These are phyloP conservation scores for Sitta europaea DNA, from an alignment of 2,113 vertebrate species.

Conservation along the genomic window DNA sequence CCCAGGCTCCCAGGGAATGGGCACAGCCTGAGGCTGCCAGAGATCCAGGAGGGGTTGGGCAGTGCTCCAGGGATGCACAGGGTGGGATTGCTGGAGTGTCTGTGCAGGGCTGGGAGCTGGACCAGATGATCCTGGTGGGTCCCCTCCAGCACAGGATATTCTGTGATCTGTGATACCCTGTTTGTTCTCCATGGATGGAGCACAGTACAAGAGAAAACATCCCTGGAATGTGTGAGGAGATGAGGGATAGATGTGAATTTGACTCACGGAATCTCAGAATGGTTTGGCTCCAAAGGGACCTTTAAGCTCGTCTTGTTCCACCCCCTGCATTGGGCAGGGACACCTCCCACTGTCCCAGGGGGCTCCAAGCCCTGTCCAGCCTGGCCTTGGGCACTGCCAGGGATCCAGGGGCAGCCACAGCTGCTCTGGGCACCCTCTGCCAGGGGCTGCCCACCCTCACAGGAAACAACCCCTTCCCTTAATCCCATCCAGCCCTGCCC, in stretches of 20 bases:
- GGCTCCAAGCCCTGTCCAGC: fast-evolving
- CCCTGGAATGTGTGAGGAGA: neutral
- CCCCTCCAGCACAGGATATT: neutral
- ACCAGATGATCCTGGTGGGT: fast-evolving
- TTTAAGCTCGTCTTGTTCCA: fast-evolving
- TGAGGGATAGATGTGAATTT: fast-evolving
- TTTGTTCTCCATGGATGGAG: fast-evolving
- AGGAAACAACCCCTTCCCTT: neutral
- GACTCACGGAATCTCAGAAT: neutral
- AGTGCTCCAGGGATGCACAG: neutral
- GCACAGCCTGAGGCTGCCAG: neutral
- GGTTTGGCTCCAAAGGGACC: neutral
- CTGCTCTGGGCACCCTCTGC: neutral
- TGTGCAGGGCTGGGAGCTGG: fast-evolving
- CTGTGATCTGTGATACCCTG: neutral
- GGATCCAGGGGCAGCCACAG: neutral
- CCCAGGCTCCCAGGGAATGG: neutral
- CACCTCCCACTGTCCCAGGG: fast-evolving
- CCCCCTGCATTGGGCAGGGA: neutral
- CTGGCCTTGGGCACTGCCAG: neutral
- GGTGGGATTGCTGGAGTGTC: fast-evolving
- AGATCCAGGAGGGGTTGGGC: fast-evolving
- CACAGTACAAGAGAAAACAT: neutral
- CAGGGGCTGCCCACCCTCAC: neutral
- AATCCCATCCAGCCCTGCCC: neutral